Evolutionary conservation across 30 jellyfish, hydroid and myxozoan species (phyloP), one percentile per base, ranked within the genome.

Genomic region (Aurelia aurita complex sp. Pacific): DNA sequence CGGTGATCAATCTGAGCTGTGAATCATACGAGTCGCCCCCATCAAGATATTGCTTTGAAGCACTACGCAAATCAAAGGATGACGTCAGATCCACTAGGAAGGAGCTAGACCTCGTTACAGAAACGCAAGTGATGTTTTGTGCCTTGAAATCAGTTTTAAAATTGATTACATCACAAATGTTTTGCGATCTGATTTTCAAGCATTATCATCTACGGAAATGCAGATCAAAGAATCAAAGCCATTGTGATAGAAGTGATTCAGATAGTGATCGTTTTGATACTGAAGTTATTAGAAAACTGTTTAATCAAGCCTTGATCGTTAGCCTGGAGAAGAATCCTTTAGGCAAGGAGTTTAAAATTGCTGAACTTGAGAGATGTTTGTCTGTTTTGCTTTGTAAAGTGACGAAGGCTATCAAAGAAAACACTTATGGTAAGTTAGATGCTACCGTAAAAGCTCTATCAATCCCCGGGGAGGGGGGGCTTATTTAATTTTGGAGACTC

Each of bases 201-300:
- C 85, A 59, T 72, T 82, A 82, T 29, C 91, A 82, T 34, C 75
- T 82, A 65, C 14, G 59, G 77, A 77, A 77, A 68, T 77, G 42
- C 55, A 60, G 34, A 10, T 9, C 81, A 32, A 64, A 62, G 33
- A 64, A 23, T 23, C 65, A 74, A 65, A 36, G 86, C 18, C 51
- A 19, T 15, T 23, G 68, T 3, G 81, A 72, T 5, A 68, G 18
- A 18, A 71, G 50, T 16, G 92, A 70, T 12, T 9, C 78, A 16
- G 59, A 51, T 29, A 6, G 52, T 13, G 40, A 64, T 46, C 18
- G 40, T 19, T 8, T 77, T 13, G 32, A 68, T 23, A 62, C 77
- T 4, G 77, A 77, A 13, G 74, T 63, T 18, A 60, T 77, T 61
- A 43, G 68, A 64, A 77, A 50, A 4, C 52, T 77, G 50, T 77